Evolutionary conservation across 2,888 invertebrate species (phyloP).

Genomic region (Eutolmus rufibarbis): DNA sequence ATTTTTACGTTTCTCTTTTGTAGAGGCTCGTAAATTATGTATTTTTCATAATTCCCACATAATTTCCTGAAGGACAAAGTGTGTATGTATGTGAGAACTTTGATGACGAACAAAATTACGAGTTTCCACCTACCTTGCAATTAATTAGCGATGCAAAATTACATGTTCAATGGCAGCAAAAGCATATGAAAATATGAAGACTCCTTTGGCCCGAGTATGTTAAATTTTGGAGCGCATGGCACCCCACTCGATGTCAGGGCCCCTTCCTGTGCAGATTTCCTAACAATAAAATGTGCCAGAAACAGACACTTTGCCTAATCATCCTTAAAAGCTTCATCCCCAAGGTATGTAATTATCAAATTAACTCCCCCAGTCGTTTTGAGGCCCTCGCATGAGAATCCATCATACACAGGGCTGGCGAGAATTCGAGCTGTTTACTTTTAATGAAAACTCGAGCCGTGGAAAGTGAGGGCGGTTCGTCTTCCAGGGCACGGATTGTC

Average conservation of each 20-base stretch:
- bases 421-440: conserved; percentile 4
- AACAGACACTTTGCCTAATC: conserved; percentile 41
- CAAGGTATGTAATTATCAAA: conserved; percentile 37
- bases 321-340: conserved; percentile 39
- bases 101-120: too few relatives aligned
- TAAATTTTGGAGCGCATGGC: neutral
- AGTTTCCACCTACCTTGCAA: neutral
- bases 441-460: conserved; percentile 25
- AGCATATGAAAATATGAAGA: conserved; percentile 2
- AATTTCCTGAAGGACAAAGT: neutral
- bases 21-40: too few relatives aligned
- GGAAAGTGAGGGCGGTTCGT: neutral
- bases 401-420: conserved; percentile 16
- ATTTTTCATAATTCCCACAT: neutral
- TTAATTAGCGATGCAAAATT: conserved; percentile 24
- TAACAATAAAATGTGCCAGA: conserved; percentile 37
- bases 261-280: conserved; percentile 24
- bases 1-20: too few relatives aligned
- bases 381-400: conserved; percentile 15
- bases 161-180: neutral
- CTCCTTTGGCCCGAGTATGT: neutral
- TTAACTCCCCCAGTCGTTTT: conserved; percentile 30
- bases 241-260: conserved; percentile 11
- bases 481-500: neutral
- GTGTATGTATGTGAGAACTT: neutral